These are phyloP conservation scores for Drosophila micromelanica DNA, from an alignment of 1,140 invertebrate species.

Conservation along the genomic window DNA sequence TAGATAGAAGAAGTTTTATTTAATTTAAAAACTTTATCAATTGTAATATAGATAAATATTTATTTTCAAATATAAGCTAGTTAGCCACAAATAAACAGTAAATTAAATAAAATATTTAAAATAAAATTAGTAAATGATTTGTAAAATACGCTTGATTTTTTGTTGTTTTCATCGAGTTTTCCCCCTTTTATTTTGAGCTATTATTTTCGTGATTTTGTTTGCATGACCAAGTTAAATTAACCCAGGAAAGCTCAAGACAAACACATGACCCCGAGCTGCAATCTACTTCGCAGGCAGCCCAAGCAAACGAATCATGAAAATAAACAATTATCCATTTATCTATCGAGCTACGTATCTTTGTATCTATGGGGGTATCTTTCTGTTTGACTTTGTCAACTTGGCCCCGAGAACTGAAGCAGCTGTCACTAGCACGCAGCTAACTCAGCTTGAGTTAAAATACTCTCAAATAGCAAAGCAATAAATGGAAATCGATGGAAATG, in stretches of 20 bases:
- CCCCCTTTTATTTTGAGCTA: not conserved
- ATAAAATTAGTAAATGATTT: too few species aligned
- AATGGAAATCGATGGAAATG: slow-evolving; percentile 50
- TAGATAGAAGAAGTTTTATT: not conserved
- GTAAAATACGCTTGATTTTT: too few species aligned
- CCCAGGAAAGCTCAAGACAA: slow-evolving; percentile 25
- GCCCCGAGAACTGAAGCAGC: slow-evolving; percentile 20
- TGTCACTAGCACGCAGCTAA: slow-evolving; percentile 38
- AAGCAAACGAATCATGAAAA: slow-evolving; percentile 23
- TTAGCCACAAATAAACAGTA: too few species aligned
- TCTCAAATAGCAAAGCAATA: slow-evolving; percentile 48
- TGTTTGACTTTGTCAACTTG: slow-evolving; percentile 30
- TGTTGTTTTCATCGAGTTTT: not conserved
- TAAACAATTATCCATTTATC: slow-evolving; percentile 22
- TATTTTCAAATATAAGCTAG: too few species aligned
- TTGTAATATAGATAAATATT: too few species aligned
- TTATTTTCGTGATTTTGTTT: slow-evolving; percentile 37
- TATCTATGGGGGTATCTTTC: slow-evolving; percentile 12
- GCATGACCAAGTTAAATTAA: slow-evolving; percentile 33
- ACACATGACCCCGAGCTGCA: slow-evolving; percentile 7
- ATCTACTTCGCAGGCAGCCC: not conserved
- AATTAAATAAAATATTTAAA: too few species aligned
- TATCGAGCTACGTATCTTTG: slow-evolving; percentile 1
- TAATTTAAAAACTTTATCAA: too few species aligned
- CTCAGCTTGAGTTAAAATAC: slow-evolving; percentile 63